Evolutionary conservation across 2,888 invertebrate genomes (phyloP), one percentile per base, ranked within the genome.

Genomic region (Sthenelais limicola): DNA sequence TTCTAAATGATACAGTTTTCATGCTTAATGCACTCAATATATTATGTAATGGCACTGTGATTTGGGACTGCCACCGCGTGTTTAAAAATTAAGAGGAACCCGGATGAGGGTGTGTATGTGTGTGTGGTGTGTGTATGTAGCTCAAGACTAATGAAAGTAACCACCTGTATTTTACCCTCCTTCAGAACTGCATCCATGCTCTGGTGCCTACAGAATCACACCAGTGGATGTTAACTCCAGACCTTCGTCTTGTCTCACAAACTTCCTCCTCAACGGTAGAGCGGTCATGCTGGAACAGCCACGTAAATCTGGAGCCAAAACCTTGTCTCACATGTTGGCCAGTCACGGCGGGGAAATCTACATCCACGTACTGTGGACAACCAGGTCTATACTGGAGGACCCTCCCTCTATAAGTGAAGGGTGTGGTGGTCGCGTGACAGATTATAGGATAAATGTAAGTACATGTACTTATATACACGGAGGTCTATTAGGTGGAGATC

Each of bases 291-390:
- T 98, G 66, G 97, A 98, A 89, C 94, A 96, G 91, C 94, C 89
- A 0, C 83, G 89, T 24, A 95, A 94, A 89, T 84, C 86, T 18
- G 86, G 86, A 1, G 77, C 94, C 1, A 72, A 71, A 49, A 52
- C 43, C 9, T 94, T 96, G 32, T 96, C 96, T 0, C 98, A 98
- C 88, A 92, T 98, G 84, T 86, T 98, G 68, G 94, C 96, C 0
- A 94, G 96, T 12, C 97, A 98, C 81, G 97, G 96, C 0, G 97
- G 97, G 0, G 97, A 97, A 89, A 94, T 98, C 80, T 98, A 96
- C 89, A 94, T 98, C 77, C 97, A 98, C 78, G 72, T 95, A 0
- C 89, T 98, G 51, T 93, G 93, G 32, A 95, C 95, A 0, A 91
- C 92, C 1, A 82, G 96, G 47, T 94, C 94, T 51, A 93, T 95